Conservation (phyloP, 1,140 invertebrate species). For the Drosophila serrata region DNA sequence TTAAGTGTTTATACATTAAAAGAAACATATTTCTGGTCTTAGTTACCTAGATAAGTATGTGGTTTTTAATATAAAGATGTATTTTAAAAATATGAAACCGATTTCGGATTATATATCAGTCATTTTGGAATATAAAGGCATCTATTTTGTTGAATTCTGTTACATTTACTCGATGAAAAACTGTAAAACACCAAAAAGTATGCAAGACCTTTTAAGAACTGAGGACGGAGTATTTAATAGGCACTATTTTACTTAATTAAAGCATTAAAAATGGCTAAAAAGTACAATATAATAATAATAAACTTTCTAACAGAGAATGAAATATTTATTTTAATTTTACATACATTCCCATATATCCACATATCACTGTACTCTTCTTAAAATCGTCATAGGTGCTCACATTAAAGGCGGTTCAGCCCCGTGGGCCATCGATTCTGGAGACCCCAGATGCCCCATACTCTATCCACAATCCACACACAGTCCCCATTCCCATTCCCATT, state of each 20-base stretch:
- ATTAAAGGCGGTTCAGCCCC: constrained; percentile 61
- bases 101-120: neutral
- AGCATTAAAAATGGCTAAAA: neutral
- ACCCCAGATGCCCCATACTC: constrained; percentile 3
- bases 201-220: neutral
- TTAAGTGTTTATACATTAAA: rapidly evolving
- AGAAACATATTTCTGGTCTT: no score
- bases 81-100: neutral
- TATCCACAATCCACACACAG: constrained; percentile 1
- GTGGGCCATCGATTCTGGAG: constrained; percentile 24
- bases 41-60: neutral
- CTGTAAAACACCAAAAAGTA: neutral
- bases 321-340: neutral
- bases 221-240: neutral
- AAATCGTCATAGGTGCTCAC: constrained; percentile 72
- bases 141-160: no score
- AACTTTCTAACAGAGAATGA: neutral
- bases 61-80: neutral
- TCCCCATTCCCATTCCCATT: constrained; percentile 1
- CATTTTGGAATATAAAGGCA: no score
- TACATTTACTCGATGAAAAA: no score
- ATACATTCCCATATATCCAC: neutral
- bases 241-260: neutral
- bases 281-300: neutral
- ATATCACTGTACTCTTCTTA: constrained; percentile 9